Base-by-base conservation (phyloP, 30 jellyfish, hydroid and myxozoan genomes). In the Hydractinia echinata region DNA sequence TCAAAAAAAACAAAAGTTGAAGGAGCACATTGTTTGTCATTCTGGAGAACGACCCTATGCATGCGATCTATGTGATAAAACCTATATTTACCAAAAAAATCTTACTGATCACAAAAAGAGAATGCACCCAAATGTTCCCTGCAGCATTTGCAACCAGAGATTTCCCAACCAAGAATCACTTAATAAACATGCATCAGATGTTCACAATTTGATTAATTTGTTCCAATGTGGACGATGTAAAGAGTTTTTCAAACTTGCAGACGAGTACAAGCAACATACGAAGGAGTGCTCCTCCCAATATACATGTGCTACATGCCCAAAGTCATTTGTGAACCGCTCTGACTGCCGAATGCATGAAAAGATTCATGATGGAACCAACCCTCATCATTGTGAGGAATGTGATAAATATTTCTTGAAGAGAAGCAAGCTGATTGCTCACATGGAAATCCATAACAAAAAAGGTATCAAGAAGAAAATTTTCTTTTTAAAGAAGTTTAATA, bases 341-440 rank as follows among this genome's bases (percentile, higher is more conserved):
- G 83, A 68, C 30, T 55, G 55, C 71, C 16, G 56, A 13, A 64
- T 69, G 72, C 89, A 81, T 16, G 19, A 39, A 9, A 68, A 53
- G 15, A 69, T 62, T 7, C 89, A 81, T 72, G 21, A 21, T 16
- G 72, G 72, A 10, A 44, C 20, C 18, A 67, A 81, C 51, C 73
- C 72, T 8, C 61, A 66, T 54, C 53, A 66, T 10, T 81, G 89
- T 55, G 70, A 69, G 53, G 72, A 52, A 48, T 81, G 89, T 68
- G 84, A 69, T 6, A 81, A 39, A 44, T n/a, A 58, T 68, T 81
- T 81, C 76, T 16, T 60, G 56, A 74, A 69, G 48, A 67, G 61
- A 51, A 66, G 66, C 50, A 68, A 69, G 55, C 61, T 55, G 6
- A 62, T 55, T 8, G 39, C 53, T 21, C 89, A 81, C 20, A 14